phyloP scores from a whole-genome alignment of 2,888 invertebrate species.

The Phanerotoma sp. region DNA sequence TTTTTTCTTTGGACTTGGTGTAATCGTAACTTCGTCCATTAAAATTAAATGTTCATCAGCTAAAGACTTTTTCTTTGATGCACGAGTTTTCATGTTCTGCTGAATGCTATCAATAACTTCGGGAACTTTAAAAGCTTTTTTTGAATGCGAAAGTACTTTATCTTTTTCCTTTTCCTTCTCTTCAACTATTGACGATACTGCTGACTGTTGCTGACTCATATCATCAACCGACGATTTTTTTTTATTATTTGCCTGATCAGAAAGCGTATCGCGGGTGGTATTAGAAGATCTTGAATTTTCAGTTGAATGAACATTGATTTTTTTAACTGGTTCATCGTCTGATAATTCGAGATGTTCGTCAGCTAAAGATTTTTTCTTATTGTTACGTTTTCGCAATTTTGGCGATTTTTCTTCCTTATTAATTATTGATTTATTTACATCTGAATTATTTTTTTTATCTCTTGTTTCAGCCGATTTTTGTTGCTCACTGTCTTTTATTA shows the following conservation, averaged over 20 bases:
- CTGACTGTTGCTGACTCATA: too few species aligned
- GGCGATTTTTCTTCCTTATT: slow-evolving; percentile 3
- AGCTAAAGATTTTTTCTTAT: slow-evolving; percentile 35
- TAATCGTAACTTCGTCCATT: slow-evolving; percentile 11
- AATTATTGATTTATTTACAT: not conserved
- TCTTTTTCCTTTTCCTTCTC: too few species aligned
- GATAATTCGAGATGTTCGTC: slow-evolving; percentile 29
- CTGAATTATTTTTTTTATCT: not conserved
- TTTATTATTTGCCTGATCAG: not conserved
- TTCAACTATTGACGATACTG: too few species aligned
- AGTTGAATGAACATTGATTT: slow-evolving; percentile 2
- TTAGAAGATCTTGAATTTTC: slow-evolving; percentile 4
- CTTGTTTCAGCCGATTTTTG: too few species aligned
- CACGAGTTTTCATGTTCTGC: slow-evolving; percentile 24
- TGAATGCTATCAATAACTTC: slow-evolving; percentile 2
- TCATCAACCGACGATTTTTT: not conserved
- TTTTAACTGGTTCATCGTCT: slow-evolving; percentile 18
- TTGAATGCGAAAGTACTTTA: not conserved
- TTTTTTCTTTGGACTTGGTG: not conserved
- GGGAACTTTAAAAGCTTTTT: slow-evolving; percentile 1
- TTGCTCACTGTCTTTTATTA: too few species aligned
- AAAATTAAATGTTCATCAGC: slow-evolving; percentile 30
- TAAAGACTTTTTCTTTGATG: slow-evolving; percentile 36
- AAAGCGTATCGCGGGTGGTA: not conserved
- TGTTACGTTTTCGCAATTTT: slow-evolving; percentile 33